phyloP scores from a whole-genome alignment of 2,888 invertebrate genomes.

The Trissolcus brochymenae region DNA sequence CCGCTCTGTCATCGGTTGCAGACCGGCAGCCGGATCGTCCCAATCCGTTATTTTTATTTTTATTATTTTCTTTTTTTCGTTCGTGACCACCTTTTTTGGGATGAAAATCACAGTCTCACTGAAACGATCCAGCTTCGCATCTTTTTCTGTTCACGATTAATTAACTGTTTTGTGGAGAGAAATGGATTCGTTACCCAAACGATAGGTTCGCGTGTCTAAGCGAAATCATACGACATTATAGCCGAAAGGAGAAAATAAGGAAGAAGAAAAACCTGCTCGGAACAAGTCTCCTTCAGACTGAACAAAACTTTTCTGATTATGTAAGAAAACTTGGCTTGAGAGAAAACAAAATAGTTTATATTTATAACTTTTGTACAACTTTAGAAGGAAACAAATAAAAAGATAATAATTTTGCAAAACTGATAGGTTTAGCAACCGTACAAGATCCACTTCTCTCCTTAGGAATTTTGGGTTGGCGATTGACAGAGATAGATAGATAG shows the following conservation, averaged over 20 bases:
- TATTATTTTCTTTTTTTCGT: conserved; percentile 13
- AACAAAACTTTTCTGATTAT: no score
- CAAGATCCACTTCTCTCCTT: conserved; percentile 41
- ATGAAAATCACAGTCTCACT: neutral
- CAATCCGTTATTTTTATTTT: conserved; percentile 25
- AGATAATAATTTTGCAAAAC: neutral
- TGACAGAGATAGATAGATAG: conserved; percentile 48
- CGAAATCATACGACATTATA: conserved; percentile 8
- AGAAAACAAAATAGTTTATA: no score
- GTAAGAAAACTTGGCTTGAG: no score
- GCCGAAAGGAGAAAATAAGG: no score
- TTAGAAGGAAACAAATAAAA: no score
- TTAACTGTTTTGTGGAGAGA: conserved; percentile 42
- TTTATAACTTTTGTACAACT: no score
- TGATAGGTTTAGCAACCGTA: neutral
- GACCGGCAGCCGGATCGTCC: conserved; percentile 41
- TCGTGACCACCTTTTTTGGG: conserved; percentile 7
- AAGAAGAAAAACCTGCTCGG: no score
- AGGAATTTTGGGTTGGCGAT: conserved; percentile 51
- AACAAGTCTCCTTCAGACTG: no score
- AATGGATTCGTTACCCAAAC: conserved; percentile 47
- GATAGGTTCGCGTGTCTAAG: conserved; percentile 22
- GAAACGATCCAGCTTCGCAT: conserved; percentile 39
- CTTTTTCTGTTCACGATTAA: conserved; percentile 16
- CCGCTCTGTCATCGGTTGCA: conserved; percentile 34